Percentiles rank a stretch among this genome's conserved stretches.
phyloP scores from a whole-genome alignment of 2,113 vertebrate genomes.

The Eurypyga helias region DNA sequence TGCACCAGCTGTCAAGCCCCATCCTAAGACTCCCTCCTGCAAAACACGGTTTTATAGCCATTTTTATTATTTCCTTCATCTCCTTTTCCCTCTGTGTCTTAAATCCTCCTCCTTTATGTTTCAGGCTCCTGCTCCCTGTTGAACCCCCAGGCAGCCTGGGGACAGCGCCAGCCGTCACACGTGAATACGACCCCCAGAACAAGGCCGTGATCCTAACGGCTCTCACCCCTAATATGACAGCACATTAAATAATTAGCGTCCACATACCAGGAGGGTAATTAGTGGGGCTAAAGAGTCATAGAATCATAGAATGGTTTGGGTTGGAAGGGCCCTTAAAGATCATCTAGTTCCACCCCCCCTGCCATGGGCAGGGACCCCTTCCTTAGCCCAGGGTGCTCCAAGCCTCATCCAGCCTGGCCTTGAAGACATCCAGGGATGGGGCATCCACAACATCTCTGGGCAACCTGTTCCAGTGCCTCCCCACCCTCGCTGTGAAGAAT shows the following conservation, averaged over 20 bases:
- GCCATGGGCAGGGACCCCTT: too few relatives aligned
- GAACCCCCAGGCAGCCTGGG: not conserved
- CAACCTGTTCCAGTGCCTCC: too few relatives aligned
- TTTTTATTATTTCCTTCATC: not conserved
- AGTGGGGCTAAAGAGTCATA: not conserved
- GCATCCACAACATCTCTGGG: too few relatives aligned
- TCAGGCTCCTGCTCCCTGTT: not conserved
- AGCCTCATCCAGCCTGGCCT: too few relatives aligned
- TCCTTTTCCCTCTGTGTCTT: not conserved
- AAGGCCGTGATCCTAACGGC: rapidly evolving
- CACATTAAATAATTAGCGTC: not conserved
- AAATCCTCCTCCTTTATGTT: not conserved
- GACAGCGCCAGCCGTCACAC: not conserved
- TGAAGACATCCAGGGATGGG: too few relatives aligned
- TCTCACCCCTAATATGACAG: not conserved
- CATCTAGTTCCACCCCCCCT: too few relatives aligned
- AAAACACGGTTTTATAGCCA: not conserved
- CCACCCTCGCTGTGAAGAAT: too few relatives aligned
- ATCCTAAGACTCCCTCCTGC: not conserved
- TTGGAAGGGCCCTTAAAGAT: too few relatives aligned
- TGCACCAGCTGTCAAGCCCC: rapidly evolving
- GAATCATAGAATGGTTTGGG: too few relatives aligned
- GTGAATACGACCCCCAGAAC: not conserved
- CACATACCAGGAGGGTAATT: not conserved
- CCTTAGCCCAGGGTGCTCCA: too few relatives aligned